Base-by-base conservation (phyloP, 2,797 vertebrate genomes). In the Rhodeus uyekii region DNA sequence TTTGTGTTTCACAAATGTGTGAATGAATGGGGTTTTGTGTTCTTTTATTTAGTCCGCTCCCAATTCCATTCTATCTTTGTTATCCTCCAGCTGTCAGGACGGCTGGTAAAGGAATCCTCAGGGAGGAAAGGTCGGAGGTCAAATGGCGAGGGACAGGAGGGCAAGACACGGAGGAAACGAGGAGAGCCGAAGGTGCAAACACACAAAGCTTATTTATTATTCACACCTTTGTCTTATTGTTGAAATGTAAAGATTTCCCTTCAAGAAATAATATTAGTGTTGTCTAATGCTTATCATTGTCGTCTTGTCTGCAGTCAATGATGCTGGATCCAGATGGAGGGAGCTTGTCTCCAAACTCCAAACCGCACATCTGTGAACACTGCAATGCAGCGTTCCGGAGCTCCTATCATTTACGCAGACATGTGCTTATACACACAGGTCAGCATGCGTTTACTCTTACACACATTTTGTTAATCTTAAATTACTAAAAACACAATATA, bases 371-470 rank as follows among this genome's bases (percentile, higher is more conserved):
- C 90, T 99, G 98, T 80, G 97, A 99, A 82, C 97, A 98, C 92
- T 99, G 98, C 92, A 93, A 89, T 63, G 97, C 98, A 29, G 96
- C 98, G 80, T 99, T 99, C 92, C 94, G 97, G 84, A 99, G 97
- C 93, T 99, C 98, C 90, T 99, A 99, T 82, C 98, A 99, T 92
- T 94, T 99, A 55, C 98, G 97, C 86, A 94, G 98, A 86, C 98
- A 99, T 0, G 96, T 99, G 85, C 98, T 99, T 90, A 99, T 99
- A 86, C 98, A 99, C 91, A 99, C 98, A 34, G 98, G 95, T 96
- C 60, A 85, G 76, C 24, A 61, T n/a, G 19, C 9, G 7, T n/a
- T 69, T n/a, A 55, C 50, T 61, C 50, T 65, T 18, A 42, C 58
- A 44, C 13, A 27, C 24, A n/a, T n/a, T n/a, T n/a, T n/a, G n/a